These are phyloP conservation scores for Matsumurasca onukii DNA, from an alignment of 1,140 invertebrate species.

Conservation along the genomic window DNA sequence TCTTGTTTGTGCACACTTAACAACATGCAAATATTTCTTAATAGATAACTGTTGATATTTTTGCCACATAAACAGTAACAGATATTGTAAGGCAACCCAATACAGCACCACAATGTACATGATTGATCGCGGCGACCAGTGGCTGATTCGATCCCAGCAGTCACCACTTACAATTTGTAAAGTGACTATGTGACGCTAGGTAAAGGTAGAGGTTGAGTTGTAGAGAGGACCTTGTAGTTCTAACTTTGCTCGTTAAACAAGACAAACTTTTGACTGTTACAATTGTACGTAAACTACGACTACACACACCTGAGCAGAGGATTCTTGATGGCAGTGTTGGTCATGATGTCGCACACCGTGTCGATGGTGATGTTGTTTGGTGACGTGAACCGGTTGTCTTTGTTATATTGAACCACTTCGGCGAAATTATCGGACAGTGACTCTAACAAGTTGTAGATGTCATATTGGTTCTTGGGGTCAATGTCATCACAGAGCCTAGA, in stretches of 20 bases:
- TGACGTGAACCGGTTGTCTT: slow-evolving; percentile 73
- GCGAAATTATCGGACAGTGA: slow-evolving; percentile 81
- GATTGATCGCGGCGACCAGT: not conserved
- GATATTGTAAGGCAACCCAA: no score
- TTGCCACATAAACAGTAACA: no score
- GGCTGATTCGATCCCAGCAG: no score
- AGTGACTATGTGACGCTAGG: no score
- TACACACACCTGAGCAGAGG: slow-evolving; percentile 63
- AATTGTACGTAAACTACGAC: no score
- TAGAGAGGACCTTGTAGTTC: no score
- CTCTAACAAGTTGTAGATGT: slow-evolving; percentile 79
- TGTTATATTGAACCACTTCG: slow-evolving; percentile 91
- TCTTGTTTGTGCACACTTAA: no score
- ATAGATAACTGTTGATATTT: no score
- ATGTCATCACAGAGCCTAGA: slow-evolving; percentile 76
- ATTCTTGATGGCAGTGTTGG: slow-evolving; percentile 56
- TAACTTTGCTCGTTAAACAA: no score
- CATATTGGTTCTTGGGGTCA: slow-evolving; percentile 60
- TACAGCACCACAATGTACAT: not conserved
- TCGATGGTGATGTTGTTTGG: slow-evolving; percentile 73
- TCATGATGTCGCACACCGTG: slow-evolving; percentile 73
- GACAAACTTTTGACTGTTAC: not conserved
- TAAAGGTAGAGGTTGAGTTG: no score
- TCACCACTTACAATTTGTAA: no score
- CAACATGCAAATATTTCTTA: no score